Conservation (phyloP, 2,113 vertebrate species). For the Dicentrarchus labrax region DNA sequence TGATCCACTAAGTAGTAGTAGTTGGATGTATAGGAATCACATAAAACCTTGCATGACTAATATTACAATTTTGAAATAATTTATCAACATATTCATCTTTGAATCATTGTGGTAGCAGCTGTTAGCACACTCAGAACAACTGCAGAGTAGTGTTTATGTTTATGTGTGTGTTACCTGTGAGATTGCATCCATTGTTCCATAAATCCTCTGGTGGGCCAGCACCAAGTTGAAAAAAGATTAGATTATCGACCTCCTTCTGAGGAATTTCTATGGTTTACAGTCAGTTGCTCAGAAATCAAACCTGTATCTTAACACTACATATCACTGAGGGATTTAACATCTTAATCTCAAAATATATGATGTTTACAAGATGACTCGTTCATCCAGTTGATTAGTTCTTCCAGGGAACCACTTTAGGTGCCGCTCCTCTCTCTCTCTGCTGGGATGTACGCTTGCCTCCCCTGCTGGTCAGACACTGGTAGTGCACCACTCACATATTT, state of each 20-base stretch:
- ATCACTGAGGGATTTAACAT: neutral
- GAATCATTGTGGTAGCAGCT: neutral
- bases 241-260: neutral
- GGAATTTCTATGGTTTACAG: neutral
- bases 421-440: neutral
- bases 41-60: too few relatives aligned
- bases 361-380: neutral
- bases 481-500: conserved; percentile 13
- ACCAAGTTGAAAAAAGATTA: conserved; percentile 6
- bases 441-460: conserved; percentile 17
- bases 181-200: conserved; percentile 26
- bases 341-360: neutral
- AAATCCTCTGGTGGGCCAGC: conserved; percentile 19
- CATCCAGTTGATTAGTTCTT: neutral
- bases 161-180: conserved; percentile 8
- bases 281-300: neutral
- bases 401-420: neutral
- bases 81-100: too few relatives aligned
- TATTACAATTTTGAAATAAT: too few relatives aligned
- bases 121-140: neutral
- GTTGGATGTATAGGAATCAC: too few relatives aligned
- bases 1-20: too few relatives aligned
- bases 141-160: neutral
- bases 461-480: conserved; percentile 54
- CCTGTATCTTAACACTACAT: neutral